Base-by-base conservation (phyloP, 2,888 invertebrate species). In the Drosophila hamatofila region DNA sequence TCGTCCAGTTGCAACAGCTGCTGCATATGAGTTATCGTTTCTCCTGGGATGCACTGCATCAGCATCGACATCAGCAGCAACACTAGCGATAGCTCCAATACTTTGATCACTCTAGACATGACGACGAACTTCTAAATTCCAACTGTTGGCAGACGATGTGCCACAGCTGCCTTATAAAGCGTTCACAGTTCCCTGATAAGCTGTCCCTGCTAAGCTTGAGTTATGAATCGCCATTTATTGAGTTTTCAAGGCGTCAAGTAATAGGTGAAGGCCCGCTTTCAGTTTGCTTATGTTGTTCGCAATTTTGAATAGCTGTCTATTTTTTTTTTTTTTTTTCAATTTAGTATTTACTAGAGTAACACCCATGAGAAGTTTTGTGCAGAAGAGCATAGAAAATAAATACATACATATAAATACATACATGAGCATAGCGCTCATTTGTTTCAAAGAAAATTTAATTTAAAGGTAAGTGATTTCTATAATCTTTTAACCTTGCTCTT, bases 151-250 rank as follows among this genome's bases (percentile, higher is more conserved):
- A 39, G 44, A 6, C 41, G 41, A 2, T 33, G 37, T 16, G 33
- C 23, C 33, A 18, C 33, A 21, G 30, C 21, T 33, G 57, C 42
- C 30, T 74, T 78, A 57, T 76, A 78, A 73, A 56, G 68, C 55
- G 42, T 16, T 35, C 9, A 9, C 14, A 23, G 25, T 33, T 46
- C 21, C 33, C 60, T 16, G 76, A 76, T 76, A 76, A 78, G 78
- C 46, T 7, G 37, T 42, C 21, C 37, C 60, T 16, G 76, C 73
- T 78, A 76, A 73, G 78, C 46, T 4, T 58, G 23, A 72, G 63
- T 72, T 63, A 63, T 75, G 41, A 33, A n/a, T 23, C 30, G 37
- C 48, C 46, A 41, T 35, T 70, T 63, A 74, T 64, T 56, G 35
- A n/a, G 11, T 63, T 57, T 56, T 16, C 33, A 52, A 62, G 37